These are phyloP conservation scores for Gibbula magus DNA, from an alignment of 2,888 invertebrate genomes.

Conservation along the genomic window DNA sequence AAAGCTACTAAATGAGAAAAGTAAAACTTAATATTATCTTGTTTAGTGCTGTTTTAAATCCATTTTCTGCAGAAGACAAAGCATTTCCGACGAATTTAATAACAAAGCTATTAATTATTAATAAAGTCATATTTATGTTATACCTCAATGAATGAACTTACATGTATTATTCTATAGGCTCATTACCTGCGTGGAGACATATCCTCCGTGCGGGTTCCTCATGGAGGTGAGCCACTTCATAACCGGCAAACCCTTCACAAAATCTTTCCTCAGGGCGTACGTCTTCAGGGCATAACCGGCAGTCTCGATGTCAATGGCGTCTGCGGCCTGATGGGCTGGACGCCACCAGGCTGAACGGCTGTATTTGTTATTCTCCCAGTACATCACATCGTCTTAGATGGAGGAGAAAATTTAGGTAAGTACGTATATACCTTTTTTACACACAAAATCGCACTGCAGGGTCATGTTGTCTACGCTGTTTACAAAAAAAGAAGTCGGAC, in stretches of 20 bases:
- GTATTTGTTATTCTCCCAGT: slow-evolving; percentile 53
- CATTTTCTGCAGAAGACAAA: too few relatives aligned
- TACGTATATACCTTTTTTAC: too few relatives aligned
- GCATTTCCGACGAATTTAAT: too few relatives aligned
- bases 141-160: too few relatives aligned
- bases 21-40: too few relatives aligned
- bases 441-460: too few relatives aligned
- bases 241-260: slow-evolving; percentile 59
- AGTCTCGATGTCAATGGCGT: slow-evolving; percentile 69
- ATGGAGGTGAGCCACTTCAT: slow-evolving; percentile 71
- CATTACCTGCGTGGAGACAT: slow-evolving; percentile 73
- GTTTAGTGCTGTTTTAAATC: too few relatives aligned
- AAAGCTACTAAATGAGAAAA: too few relatives aligned
- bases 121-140: too few relatives aligned
- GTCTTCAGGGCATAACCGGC: slow-evolving; percentile 71
- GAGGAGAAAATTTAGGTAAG: background rate
- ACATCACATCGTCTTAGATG: slow-evolving; percentile 62
- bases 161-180: background rate
- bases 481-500: too few relatives aligned
- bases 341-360: slow-evolving; percentile 29
- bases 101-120: too few relatives aligned
- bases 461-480: too few relatives aligned
- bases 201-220: slow-evolving; percentile 71
- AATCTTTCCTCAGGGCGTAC: slow-evolving; percentile 46
- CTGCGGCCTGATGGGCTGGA: slow-evolving; percentile 45